Base-by-base conservation (phyloP, 2,888 invertebrate species). In the Aproaerema taeniolella region DNA sequence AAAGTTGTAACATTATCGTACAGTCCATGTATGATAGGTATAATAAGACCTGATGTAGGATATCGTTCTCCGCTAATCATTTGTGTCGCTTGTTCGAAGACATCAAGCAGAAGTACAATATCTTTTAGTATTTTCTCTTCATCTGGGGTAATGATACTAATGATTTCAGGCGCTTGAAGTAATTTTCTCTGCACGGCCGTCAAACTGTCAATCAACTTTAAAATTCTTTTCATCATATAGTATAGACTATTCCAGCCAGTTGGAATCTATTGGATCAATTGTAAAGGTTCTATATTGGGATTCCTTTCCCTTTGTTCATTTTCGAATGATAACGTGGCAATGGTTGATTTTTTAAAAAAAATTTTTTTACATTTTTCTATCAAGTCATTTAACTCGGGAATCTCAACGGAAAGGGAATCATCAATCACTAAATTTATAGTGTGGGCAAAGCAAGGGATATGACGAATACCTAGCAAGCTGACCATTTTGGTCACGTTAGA, bases 361-460 rank as follows among this genome's bases (percentile, higher is more conserved):
- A 38, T 43, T 26, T 33, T 43, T 20, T 20, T 20, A 20, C 20
- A 42, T 8, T 42, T 42, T 7, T 43, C 36, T 29, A 43, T 12
- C 32, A 39, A 42, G 39, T 31, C 34, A 15, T 8, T 42, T 42
- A 39, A 35, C n/a, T 43, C 38, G 13, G 38, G 38, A 31, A 38
- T 34, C n/a, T 37, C 5, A n/a, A 6, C 20, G 20, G 4, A 20
- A 20, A 32, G 7, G 20, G 32, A 37, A 32, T 41, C 29, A 10
- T 32, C 20, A 7, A 37, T 8, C 13, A 37, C 38, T n/a, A 43
- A 40, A 30, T 43, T 43, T 17, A 43, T 12, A 14, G 38, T 40
- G n/a, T 43, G 43, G 2, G 40, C 38, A 43, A 40, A 41, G 7
- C 38, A 43, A 20, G 38, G 34, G 38, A 40, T 37, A 12, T 31